A percentile compares a stretch with the other conserved stretches of the same genome.
Evolutionary conservation across 2,888 invertebrate genomes (phyloP).

Genomic region (Cataglyphis livida): DNA sequence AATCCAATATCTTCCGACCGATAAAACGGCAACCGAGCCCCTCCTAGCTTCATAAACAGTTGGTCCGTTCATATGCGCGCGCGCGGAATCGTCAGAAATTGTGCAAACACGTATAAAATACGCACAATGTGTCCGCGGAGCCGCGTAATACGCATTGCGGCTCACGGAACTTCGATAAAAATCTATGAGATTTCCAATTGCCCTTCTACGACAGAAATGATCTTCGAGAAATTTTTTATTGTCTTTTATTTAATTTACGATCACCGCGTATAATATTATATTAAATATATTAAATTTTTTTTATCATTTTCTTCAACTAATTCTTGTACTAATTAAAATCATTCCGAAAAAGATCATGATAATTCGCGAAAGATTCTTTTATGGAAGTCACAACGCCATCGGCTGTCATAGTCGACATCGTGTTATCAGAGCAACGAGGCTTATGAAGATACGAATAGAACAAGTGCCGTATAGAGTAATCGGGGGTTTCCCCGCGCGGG

Average conservation of each 20-base stretch:
- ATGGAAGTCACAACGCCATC: slow-evolving; percentile 27
- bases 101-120: slow-evolving; percentile 86
- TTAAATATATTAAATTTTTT: not conserved
- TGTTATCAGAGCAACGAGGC: slow-evolving; percentile 57
- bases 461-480: slow-evolving; percentile 68
- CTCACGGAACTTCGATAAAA: slow-evolving; percentile 66
- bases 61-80: slow-evolving; percentile 59
- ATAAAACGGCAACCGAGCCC: slow-evolving; percentile 80
- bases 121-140: slow-evolving; percentile 84
- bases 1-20: slow-evolving; percentile 83
- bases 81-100: slow-evolving; percentile 83
- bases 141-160: slow-evolving; percentile 80
- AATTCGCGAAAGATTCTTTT: not conserved
- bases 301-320: not conserved
- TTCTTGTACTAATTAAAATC: not conserved
- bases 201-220: slow-evolving; percentile 20
- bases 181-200: slow-evolving; percentile 57
- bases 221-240: not conserved
- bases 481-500: slow-evolving; percentile 69
- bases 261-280: not conserved
- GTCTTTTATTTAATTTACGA: not conserved
- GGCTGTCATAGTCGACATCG: slow-evolving; percentile 28
- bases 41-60: slow-evolving; percentile 65
- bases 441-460: slow-evolving; percentile 36
- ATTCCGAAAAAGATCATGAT: not conserved